These are phyloP conservation scores for Thunnus albacares DNA, from an alignment of 2,797 vertebrate genomes.

Conservation along the genomic window DNA sequence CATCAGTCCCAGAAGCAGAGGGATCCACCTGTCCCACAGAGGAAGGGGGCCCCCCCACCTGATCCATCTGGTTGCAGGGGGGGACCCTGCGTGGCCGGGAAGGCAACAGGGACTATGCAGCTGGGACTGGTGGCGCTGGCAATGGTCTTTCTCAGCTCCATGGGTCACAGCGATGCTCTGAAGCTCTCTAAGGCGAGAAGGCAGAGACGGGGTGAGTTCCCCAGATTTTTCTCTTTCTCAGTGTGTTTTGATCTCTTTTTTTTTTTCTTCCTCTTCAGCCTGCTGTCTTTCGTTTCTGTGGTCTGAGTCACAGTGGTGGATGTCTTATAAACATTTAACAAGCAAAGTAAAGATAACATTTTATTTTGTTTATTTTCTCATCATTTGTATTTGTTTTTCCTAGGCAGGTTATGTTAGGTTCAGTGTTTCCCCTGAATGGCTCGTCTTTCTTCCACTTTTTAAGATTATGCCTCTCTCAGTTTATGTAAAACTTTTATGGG, in stretches of 20 bases:
- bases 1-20: conserved; percentile 73
- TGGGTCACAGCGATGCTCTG: conserved; percentile 89
- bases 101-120: conserved; percentile 96
- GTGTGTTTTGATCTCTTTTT: conserved; percentile 44
- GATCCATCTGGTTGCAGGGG: conserved; percentile 85
- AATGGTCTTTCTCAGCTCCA: conserved; percentile 95
- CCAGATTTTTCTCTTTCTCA: conserved; percentile 19
- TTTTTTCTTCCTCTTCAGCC: conserved; percentile 22
- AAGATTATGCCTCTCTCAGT: conserved; percentile 67
- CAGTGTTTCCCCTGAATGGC: conserved; percentile 60
- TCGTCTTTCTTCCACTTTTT: conserved; percentile 65
- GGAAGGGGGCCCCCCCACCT: conserved; percentile 81
- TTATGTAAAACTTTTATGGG: conserved; percentile 75
- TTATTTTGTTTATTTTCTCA: conserved; percentile 74
- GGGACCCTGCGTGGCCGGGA: conserved; percentile 88
- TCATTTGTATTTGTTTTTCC: conserved; percentile 71
- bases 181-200: conserved; percentile 92
- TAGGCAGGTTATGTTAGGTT: conserved; percentile 61
- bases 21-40: conserved; percentile 81
- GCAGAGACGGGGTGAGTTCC: conserved; percentile 95
- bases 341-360: conserved; percentile 75
- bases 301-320: conserved; percentile 60
- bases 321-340: conserved; percentile 77
- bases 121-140: conserved; percentile 93
- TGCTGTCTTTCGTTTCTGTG: conserved; percentile 60